Percentiles rank a stretch among this genome's conserved stretches.
Conservation (phyloP, 2,797 vertebrate species). For the Macrochelys suwanniensis region DNA sequence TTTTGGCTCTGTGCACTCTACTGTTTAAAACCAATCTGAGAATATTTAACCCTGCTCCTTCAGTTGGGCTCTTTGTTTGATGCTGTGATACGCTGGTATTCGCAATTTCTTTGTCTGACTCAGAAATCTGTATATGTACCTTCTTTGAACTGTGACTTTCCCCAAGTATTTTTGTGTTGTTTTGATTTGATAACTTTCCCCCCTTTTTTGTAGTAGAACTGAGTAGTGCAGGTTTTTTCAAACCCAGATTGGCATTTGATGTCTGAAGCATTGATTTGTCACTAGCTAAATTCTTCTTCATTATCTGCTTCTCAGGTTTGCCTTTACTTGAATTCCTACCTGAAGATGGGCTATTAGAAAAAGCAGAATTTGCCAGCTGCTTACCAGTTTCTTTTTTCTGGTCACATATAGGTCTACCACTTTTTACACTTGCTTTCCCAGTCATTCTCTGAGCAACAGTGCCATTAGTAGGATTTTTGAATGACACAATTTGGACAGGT, state of each 20-base stretch:
- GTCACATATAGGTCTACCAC: not conserved
- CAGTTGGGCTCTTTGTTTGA: conserved; percentile 42
- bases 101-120: conserved; percentile 59
- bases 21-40: conserved; percentile 19
- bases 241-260: not conserved
- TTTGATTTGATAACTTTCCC: conserved; percentile 56
- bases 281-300: too few species aligned
- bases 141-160: conserved; percentile 33
- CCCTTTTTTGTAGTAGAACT: conserved; percentile 4
- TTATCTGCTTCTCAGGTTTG: conserved; percentile 1
- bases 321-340: not conserved
- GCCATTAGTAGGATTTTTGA: conserved; percentile 35
- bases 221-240: not conserved
- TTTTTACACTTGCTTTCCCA: not conserved
- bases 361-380: not conserved
- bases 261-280: conserved; percentile 16
- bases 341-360: not conserved
- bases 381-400: conserved; percentile 10
- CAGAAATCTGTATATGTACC: conserved; percentile 60
- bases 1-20: not conserved
- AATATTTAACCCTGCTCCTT: conserved; percentile 44
- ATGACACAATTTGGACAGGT: not conserved
- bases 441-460: not conserved
- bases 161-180: not conserved
- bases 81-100: conserved; percentile 18